These are phyloP conservation scores for Chalcis sispes DNA, from an alignment of 2,888 invertebrate species.

Conservation along the genomic window DNA sequence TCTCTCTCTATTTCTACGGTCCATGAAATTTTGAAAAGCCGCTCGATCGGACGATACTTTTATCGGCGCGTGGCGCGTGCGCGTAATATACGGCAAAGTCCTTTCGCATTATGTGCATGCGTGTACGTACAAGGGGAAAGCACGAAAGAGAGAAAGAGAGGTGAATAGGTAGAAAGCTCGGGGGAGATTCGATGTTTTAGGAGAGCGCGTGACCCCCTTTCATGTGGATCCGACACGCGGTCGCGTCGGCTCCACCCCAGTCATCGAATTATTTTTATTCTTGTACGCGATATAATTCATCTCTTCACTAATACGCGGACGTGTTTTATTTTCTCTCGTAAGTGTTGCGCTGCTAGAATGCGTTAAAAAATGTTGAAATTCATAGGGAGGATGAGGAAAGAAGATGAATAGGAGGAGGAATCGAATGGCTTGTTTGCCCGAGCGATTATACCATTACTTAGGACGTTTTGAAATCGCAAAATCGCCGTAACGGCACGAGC, in stretches of 20 bases:
- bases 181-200: conserved; percentile 64
- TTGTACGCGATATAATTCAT: conserved; percentile 73
- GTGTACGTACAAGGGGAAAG: conserved; percentile 23
- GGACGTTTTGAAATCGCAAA: conserved; percentile 31
- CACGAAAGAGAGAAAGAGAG: conserved; percentile 23
- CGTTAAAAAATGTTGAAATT: conserved; percentile 55
- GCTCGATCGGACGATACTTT: too few species aligned
- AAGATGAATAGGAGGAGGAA: conserved; percentile 12
- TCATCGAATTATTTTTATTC: conserved; percentile 75
- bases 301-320: conserved; percentile 68
- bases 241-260: conserved; percentile 63
- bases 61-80: too few species aligned
- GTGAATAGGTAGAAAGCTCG: conserved; percentile 25
- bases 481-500: conserved; percentile 58
- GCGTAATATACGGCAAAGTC: conserved; percentile 36
- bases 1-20: too few species aligned
- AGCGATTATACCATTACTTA: conserved; percentile 22
- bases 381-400: conserved; percentile 7
- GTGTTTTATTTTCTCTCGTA: background rate
- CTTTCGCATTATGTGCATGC: conserved; percentile 43
- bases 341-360: conserved; percentile 40
- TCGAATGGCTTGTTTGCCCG: conserved; percentile 45
- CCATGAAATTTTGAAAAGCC: too few species aligned
- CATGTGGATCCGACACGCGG: conserved; percentile 62
- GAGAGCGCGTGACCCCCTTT: conserved; percentile 63